A percentile compares a stretch with the other conserved stretches of the same genome.
These are phyloP conservation scores for Zaprionus ornatus DNA, from an alignment of 1,140 invertebrate genomes.

Conservation along the genomic window DNA sequence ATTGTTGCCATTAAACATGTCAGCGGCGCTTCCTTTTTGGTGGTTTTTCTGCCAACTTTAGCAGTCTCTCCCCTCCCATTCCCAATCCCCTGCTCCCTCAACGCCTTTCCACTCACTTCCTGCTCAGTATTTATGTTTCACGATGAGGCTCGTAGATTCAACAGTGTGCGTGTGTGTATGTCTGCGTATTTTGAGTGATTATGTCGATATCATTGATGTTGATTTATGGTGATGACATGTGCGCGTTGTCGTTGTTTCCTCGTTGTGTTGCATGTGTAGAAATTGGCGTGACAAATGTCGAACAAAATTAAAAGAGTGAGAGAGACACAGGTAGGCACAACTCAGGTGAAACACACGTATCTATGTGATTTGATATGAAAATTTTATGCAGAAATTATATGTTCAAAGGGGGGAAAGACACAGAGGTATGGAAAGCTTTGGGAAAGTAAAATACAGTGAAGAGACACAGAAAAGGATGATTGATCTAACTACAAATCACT, in stretches of 20 bases:
- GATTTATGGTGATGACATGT: slow-evolving; percentile 76
- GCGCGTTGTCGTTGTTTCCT: slow-evolving; percentile 8
- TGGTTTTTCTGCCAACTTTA: slow-evolving; percentile 41
- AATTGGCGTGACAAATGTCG: slow-evolving; percentile 54
- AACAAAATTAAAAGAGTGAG: slow-evolving; percentile 42
- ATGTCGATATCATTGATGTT: slow-evolving; percentile 82
- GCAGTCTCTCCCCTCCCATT: neutral
- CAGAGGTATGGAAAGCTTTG: neutral
- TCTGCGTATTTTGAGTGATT: slow-evolving; percentile 73
- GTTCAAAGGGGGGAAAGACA: too few species aligned
- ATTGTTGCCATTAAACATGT: slow-evolving; percentile 78
- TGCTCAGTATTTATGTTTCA: slow-evolving; percentile 64
- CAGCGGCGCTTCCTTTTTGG: slow-evolving; percentile 64
- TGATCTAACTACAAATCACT: neutral
- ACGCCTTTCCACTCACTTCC: neutral
- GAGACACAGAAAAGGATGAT: neutral
- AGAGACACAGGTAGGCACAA: slow-evolving; percentile 13
- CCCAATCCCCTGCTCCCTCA: neutral
- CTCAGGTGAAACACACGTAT: slow-evolving; percentile 42
- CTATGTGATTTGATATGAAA: neutral
- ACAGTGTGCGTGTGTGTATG: slow-evolving; percentile 20
- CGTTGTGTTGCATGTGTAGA: slow-evolving; percentile 33
- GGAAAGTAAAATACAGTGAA: neutral
- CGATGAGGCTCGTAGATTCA: slow-evolving; percentile 32
- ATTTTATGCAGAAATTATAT: neutral